Percentiles rank a stretch among this genome's conserved stretches.
These are phyloP conservation scores for Neelides sp. DNA, from an alignment of 1,140 invertebrate genomes.

Conservation along the genomic window DNA sequence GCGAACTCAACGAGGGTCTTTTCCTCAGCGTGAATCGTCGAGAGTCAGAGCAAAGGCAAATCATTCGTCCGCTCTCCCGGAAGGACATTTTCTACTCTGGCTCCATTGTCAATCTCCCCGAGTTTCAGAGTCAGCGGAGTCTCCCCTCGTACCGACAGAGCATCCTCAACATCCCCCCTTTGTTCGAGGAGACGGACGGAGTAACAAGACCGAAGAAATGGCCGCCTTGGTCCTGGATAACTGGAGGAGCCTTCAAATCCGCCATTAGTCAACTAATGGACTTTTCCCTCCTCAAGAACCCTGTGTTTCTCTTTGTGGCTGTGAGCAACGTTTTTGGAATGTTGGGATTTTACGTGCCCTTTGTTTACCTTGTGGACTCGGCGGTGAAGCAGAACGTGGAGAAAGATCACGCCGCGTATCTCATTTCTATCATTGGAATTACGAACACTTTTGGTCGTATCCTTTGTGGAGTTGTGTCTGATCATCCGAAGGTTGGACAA, in stretches of 20 bases:
- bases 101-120: constrained; percentile 75
- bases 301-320: constrained; percentile 82
- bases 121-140: constrained; percentile 84
- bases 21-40: constrained; percentile 39
- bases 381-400: constrained; percentile 62
- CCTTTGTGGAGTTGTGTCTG: constrained; percentile 60
- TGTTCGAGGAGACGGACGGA: background rate
- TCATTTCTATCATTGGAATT: constrained; percentile 89
- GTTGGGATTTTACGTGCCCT: constrained; percentile 89
- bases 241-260: constrained; percentile 66
- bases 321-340: constrained; percentile 89
- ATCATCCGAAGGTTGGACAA: too few species aligned
- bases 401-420: constrained; percentile 59
- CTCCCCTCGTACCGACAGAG: constrained; percentile 73
- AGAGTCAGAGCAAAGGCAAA: constrained; percentile 44
- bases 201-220: background rate
- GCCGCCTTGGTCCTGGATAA: constrained; percentile 39
- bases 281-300: constrained; percentile 73
- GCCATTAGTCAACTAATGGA: constrained; percentile 87
- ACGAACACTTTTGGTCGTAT: constrained; percentile 81
- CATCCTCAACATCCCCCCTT: constrained; percentile 54
- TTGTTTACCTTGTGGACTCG: constrained; percentile 79
- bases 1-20: constrained; percentile 30
- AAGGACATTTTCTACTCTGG: constrained; percentile 99
- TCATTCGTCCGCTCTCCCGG: constrained; percentile 80